Conservation (phyloP, 1,140 invertebrate genomes). For the Portunus trituberculatus region DNA sequence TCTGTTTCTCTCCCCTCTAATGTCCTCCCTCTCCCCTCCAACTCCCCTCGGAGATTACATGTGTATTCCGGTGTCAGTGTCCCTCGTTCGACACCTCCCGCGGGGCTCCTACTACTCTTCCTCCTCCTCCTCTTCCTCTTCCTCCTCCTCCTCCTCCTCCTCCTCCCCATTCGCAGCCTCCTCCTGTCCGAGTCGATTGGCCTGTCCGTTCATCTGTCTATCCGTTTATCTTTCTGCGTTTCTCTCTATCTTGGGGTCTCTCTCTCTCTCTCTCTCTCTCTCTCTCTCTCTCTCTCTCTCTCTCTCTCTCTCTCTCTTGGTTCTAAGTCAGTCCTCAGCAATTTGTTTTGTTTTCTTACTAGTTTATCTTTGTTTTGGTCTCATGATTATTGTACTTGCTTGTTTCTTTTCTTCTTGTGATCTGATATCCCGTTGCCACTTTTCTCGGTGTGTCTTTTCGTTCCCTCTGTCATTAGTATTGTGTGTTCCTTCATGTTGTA, state of each 20-base stretch:
- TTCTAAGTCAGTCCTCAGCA: neutral
- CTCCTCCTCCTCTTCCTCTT: conserved; percentile 31
- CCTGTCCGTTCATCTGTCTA: neutral
- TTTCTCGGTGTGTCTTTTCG: no score
- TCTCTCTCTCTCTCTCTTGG: neutral
- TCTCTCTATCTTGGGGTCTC: no score
- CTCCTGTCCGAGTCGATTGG: neutral
- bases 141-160: conserved; percentile 28
- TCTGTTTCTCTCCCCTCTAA: neutral
- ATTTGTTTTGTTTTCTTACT: no score
- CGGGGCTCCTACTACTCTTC: neutral
- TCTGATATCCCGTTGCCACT: no score
- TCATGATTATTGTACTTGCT: no score
- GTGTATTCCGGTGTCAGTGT: conserved; percentile 20
- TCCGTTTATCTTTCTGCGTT: neutral
- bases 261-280: neutral
- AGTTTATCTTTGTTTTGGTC: no score
- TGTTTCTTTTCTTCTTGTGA: no score
- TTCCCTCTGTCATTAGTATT: no score
- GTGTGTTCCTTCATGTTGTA: no score
- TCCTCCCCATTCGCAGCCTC: neutral
- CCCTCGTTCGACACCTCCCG: neutral
- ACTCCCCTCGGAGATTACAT: conserved; percentile 42
- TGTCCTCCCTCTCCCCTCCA: neutral
- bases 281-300: neutral